phyloP scores from a whole-genome alignment of 1,140 invertebrate species.

The Colletes latitarsis region DNA sequence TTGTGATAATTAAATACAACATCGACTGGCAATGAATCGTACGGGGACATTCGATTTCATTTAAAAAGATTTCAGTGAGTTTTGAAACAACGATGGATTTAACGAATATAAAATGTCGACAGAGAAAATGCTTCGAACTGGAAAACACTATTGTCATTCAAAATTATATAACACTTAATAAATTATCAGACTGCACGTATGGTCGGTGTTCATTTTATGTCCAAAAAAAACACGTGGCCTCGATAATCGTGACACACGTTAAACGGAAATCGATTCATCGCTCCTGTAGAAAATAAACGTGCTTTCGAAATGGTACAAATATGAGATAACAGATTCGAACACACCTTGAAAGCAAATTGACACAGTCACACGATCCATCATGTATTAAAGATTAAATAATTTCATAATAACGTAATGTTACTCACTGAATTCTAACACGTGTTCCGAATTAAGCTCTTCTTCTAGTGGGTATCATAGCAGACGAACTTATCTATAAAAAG shows the following conservation, averaged over 20 bases:
- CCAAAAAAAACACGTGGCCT: no score
- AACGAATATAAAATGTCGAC: not conserved
- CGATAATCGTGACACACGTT: not conserved
- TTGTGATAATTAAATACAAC: no score
- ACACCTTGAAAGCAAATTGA: slow-evolving; percentile 33
- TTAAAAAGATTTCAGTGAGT: not conserved
- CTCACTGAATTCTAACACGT: slow-evolving; percentile 23
- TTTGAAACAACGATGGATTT: not conserved
- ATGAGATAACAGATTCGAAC: not conserved
- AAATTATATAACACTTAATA: not conserved
- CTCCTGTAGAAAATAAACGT: not conserved
- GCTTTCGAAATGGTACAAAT: not conserved
- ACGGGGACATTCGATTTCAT: not conserved
- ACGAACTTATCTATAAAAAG: slow-evolving; percentile 3
- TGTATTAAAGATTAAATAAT: slow-evolving; percentile 5
- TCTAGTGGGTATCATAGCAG: slow-evolving; percentile 38
- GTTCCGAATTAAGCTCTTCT: slow-evolving; percentile 17
- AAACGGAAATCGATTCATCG: not conserved
- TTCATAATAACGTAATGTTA: no score
- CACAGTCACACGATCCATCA: not conserved
- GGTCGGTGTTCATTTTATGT: not conserved
- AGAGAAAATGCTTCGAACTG: no score
- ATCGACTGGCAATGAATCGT: no score
- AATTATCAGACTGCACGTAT: not conserved
- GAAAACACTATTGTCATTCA: not conserved